phyloP scores from a whole-genome alignment of 2,113 vertebrate species.

The Hippocampus mohnikei region DNA sequence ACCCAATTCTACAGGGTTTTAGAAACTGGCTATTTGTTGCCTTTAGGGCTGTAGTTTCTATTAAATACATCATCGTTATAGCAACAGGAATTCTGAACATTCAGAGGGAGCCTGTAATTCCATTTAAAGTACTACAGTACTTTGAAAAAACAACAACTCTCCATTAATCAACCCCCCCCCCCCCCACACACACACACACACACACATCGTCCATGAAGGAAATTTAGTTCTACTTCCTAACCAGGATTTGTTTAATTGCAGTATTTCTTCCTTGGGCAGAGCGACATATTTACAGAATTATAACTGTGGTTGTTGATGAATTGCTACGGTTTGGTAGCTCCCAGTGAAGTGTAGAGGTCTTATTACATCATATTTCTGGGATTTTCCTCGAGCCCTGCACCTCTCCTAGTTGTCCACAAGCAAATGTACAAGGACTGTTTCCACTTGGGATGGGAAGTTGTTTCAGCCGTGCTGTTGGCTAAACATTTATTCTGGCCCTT shows the following conservation, averaged over 20 bases:
- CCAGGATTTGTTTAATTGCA: too few relatives aligned
- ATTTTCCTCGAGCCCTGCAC: slow-evolving; percentile 28
- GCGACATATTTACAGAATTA: too few relatives aligned
- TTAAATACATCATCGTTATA: not conserved
- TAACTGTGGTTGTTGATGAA: not conserved
- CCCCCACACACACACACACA: too few relatives aligned
- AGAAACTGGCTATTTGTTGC: too few relatives aligned
- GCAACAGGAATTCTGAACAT: not conserved
- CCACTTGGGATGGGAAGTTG: slow-evolving; percentile 50
- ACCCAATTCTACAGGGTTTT: not conserved
- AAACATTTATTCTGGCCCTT: slow-evolving; percentile 55
- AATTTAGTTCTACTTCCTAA: too few relatives aligned
- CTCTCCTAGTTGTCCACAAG: slow-evolving; percentile 29
- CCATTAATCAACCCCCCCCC: too few relatives aligned
- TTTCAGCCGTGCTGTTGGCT: slow-evolving; percentile 49
- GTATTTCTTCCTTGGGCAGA: too few relatives aligned
- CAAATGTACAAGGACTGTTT: slow-evolving; percentile 35
- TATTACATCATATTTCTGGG: slow-evolving; percentile 24
- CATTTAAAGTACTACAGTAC: not conserved
- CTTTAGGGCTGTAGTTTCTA: not conserved
- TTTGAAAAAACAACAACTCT: too few relatives aligned
- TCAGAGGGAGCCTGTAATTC: too few relatives aligned
- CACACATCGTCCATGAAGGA: too few relatives aligned
- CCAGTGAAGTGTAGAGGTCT: slow-evolving; percentile 15
- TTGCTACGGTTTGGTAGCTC: slow-evolving; percentile 1